These are phyloP conservation scores for Drosophila pruinosa DNA, from an alignment of 1,140 invertebrate species.

Conservation along the genomic window DNA sequence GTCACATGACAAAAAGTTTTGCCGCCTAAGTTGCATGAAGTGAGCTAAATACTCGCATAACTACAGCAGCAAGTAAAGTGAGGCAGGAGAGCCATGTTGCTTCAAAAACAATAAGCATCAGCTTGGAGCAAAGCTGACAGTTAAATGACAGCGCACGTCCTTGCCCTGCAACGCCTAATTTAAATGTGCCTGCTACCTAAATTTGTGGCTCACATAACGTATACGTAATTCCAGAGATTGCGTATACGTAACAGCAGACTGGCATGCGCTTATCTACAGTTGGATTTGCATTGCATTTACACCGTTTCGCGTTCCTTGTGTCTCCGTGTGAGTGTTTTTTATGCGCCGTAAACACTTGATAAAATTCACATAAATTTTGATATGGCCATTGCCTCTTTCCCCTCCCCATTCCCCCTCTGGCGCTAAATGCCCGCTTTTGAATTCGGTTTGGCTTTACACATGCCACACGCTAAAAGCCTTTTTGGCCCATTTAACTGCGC, in stretches of 20 bases:
- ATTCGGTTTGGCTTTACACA: constrained; percentile 49
- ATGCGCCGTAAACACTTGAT: constrained; percentile 78
- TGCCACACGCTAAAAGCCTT: constrained; percentile 42
- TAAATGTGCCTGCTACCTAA: constrained; percentile 29
- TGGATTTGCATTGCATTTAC: constrained; percentile 54
- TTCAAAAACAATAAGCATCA: constrained; percentile 65
- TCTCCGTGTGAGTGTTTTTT: constrained; percentile 38
- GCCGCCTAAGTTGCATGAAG: constrained; percentile 12
- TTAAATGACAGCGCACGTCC: constrained; percentile 51
- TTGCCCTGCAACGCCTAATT: constrained; percentile 11
- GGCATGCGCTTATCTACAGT: constrained; percentile 33
- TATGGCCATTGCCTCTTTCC: neutral
- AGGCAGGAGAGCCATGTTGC: neutral
- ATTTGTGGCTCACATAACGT: constrained; percentile 34
- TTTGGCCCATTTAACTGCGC: constrained; percentile 44
- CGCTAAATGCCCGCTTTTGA: constrained; percentile 4
- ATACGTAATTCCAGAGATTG: constrained; percentile 32
- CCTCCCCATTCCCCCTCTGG: neutral
- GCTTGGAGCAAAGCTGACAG: constrained; percentile 51
- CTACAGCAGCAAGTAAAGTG: neutral
- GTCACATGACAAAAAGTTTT: constrained; percentile 63
- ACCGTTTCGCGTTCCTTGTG: constrained; percentile 13
- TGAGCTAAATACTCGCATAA: constrained; percentile 58
- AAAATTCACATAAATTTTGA: constrained; percentile 79
- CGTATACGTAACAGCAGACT: constrained; percentile 39